Conservation (phyloP, 2,797 vertebrate species). For the Macroramphosus scolopax region DNA sequence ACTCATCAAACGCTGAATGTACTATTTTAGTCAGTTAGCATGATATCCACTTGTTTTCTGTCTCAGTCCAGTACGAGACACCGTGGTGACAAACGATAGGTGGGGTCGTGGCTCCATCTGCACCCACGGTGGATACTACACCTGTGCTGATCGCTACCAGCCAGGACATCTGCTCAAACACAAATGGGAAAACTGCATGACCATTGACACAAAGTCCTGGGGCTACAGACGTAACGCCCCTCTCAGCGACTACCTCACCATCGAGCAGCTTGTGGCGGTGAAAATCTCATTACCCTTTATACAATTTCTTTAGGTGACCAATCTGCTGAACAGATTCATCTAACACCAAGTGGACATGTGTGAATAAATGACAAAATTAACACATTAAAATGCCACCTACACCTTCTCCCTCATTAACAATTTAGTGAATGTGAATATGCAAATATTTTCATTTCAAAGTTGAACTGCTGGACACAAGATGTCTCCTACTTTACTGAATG, state of each 20-base stretch:
- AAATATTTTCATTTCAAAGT: no score
- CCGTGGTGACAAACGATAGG: constrained; percentile 94
- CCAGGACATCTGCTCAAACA: constrained; percentile 87
- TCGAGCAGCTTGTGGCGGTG: constrained; percentile 83
- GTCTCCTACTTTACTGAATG: no score
- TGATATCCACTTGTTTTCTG: not conserved
- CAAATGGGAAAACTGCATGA: constrained; percentile 99
- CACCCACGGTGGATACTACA: constrained; percentile 90
- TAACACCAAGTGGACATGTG: no score
- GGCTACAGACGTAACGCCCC: constrained; percentile 87
- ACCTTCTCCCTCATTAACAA: no score
- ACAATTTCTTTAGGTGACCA: not conserved
- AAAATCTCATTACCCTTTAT: constrained; percentile 21
- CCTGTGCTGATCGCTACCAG: constrained; percentile 89
- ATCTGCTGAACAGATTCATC: no score
- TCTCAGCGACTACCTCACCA: constrained; percentile 83
- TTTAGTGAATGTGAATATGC: no score
- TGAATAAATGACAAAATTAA: no score
- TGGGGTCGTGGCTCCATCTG: constrained; percentile 89
- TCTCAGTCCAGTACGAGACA: constrained; percentile 89
- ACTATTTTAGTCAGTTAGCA: not conserved
- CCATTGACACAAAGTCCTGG: constrained; percentile 90
- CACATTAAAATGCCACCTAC: no score
- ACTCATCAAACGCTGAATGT: no score
- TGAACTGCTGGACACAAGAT: no score